Evolutionary conservation across 2,113 vertebrate genomes (phyloP).

Genomic region (Gasterosteus aculeatus): DNA sequence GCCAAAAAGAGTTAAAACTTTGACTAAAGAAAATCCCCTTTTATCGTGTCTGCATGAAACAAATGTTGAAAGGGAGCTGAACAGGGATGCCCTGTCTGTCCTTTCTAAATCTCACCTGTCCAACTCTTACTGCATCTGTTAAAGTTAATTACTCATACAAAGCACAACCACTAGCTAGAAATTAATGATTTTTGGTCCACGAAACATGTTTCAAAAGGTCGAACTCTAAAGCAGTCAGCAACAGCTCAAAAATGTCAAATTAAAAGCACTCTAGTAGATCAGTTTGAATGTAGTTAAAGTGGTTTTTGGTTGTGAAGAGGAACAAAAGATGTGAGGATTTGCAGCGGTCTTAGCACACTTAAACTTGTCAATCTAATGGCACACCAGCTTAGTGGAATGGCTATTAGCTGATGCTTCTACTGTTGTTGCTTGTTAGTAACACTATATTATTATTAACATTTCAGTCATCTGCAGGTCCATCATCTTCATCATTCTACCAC

Average conservation of each 20-base stretch:
- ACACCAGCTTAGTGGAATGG: constrained; percentile 12
- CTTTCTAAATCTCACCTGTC: background rate
- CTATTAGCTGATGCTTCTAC: constrained; percentile 25
- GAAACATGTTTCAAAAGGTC: constrained; percentile 21
- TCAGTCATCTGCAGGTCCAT: background rate
- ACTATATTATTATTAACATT: background rate
- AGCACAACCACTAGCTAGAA: constrained; percentile 27
- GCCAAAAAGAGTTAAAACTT: constrained; percentile 12
- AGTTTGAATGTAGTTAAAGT: constrained; percentile 67
- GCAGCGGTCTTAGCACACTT: constrained; percentile 13
- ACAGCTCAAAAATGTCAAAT: constrained; percentile 4
- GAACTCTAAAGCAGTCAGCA: constrained; percentile 41
- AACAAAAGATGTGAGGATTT: constrained; percentile 20
- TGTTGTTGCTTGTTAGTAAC: constrained; percentile 26
- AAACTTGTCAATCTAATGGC: constrained; percentile 30
- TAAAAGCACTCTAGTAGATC: constrained; percentile 28
- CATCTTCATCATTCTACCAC: constrained; percentile 14
- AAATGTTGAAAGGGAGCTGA: background rate
- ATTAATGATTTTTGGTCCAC: constrained; percentile 49
- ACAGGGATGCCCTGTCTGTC: background rate
- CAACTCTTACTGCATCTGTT: constrained; percentile 10
- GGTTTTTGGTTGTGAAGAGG: constrained; percentile 59
- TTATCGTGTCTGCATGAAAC: background rate
- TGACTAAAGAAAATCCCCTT: background rate
- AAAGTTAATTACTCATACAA: constrained; percentile 37